phyloP scores from a whole-genome alignment of 2,797 vertebrate species.

The Eulemur mongoz region DNA sequence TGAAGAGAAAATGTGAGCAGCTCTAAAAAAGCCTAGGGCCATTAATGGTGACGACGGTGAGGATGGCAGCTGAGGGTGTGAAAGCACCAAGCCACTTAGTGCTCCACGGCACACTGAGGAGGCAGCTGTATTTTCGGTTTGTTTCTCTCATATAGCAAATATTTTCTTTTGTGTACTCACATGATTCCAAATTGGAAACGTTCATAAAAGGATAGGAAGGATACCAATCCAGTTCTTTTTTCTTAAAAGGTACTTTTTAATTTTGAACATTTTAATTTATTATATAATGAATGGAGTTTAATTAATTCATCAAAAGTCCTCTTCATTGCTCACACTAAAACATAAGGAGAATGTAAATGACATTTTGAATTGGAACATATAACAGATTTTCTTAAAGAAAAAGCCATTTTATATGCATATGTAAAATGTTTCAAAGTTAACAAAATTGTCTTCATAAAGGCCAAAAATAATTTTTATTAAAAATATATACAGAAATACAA shows the following conservation, averaged over 20 bases:
- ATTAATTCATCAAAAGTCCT: neutral
- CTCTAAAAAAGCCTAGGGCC: neutral
- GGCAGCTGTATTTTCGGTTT: neutral
- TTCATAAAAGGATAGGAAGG: neutral
- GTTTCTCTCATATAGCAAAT: neutral
- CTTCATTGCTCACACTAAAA: slow-evolving; percentile 39
- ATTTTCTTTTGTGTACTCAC: neutral
- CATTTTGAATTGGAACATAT: slow-evolving; percentile 34
- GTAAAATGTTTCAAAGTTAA: slow-evolving; percentile 59
- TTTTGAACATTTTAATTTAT: slow-evolving; percentile 28
- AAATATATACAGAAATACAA: slow-evolving; percentile 69
- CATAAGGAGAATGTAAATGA: neutral
- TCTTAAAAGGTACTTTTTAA: slow-evolving; percentile 20
- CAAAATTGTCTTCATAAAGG: slow-evolving; percentile 70
- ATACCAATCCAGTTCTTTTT: neutral
- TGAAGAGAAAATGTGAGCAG: neutral
- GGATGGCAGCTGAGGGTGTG: neutral
- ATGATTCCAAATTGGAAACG: neutral
- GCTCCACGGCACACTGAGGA: neutral
- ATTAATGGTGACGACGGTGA: neutral
- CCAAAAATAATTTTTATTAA: slow-evolving; percentile 75
- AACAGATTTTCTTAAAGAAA: slow-evolving; percentile 54
- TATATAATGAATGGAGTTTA: slow-evolving; percentile 18
- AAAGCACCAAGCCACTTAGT: neutral
- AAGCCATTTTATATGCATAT: neutral